Percentiles rank a stretch among this genome's conserved stretches.
These are phyloP conservation scores for Osmoderma eremita DNA, from an alignment of 2,888 invertebrate genomes.

Conservation along the genomic window DNA sequence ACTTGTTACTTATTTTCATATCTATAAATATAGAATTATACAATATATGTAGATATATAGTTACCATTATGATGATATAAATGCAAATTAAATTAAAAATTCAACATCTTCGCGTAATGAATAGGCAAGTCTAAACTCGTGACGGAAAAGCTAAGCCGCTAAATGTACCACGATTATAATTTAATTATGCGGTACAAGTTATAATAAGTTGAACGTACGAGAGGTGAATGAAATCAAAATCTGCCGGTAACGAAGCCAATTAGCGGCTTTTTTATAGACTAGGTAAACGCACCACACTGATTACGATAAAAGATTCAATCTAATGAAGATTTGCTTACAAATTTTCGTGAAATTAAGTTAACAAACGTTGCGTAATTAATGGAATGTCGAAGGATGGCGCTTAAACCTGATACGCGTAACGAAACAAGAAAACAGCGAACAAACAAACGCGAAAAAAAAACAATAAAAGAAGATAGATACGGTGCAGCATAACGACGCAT, in stretches of 20 bases:
- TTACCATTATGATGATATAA: not conserved
- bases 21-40: too few relatives aligned
- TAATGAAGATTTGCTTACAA: not conserved
- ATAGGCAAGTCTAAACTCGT: conserved; percentile 14
- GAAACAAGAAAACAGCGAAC: conserved; percentile 14
- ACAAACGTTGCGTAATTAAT: conserved; percentile 17
- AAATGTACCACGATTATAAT: conserved; percentile 30
- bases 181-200: conserved; percentile 17
- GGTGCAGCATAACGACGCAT: conserved; percentile 11
- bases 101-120: conserved; percentile 17
- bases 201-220: conserved; percentile 30
- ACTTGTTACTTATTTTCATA: too few relatives aligned
- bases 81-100: conserved; percentile 27
- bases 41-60: too few relatives aligned
- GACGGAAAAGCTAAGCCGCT: conserved; percentile 11
- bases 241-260: conserved; percentile 26
- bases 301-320: not conserved
- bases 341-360: conserved; percentile 10
- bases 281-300: conserved; percentile 11
- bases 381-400: conserved; percentile 28
- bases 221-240: conserved; percentile 33
- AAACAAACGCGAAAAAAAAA: conserved; percentile 15
- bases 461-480: conserved; percentile 7
- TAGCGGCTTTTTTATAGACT: conserved; percentile 21
- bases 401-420: conserved; percentile 32